Evolutionary conservation across 2,888 invertebrate species (phyloP), one percentile per base, ranked within the genome.

Genomic region (Habroteleia sp.): DNA sequence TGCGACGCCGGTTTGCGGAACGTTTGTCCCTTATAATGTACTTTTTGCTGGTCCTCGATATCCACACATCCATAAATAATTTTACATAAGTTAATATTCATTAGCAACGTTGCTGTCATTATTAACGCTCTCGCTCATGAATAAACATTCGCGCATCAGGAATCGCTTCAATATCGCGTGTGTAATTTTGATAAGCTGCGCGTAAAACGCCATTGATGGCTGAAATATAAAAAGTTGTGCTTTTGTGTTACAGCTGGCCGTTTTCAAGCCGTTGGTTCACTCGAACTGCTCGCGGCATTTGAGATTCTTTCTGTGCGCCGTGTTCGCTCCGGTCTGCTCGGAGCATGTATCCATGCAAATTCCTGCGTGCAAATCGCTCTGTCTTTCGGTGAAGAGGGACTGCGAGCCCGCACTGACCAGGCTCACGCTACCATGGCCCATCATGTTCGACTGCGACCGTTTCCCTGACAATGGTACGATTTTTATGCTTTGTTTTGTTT

Each of bases 251-350:
- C 92, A 95, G 95, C 91, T 95, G 87, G 89, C 91, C 73, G 90
- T 92, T 73, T 93, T 94, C 88, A 90, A 93, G 83, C 93, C 93
- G 0, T 90, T 96, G 71, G 91, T 96, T 56, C 92, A 94, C 79
- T 93, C 93, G 83, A 93, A 94, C 50, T 97, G 97, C 86, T 96
- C 96, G 2, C 90, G 92, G 63, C 94, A 95, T 84, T 92, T 96
- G 33, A 92, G 94, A 79, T 95, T 97, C 89, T 94, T 97, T 85
- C 92, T 97, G 73, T 97, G 97, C 90, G 95, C 96, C 8, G 94
- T 97, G 52, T 95, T 95, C 89, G 95, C 95, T 5, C 97, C 97
- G 27, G 94, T 97, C 88, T 97, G 97, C 89, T 95, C 96, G 20
- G 94, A 95, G 84, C 94, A 96, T 88, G 94, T 95, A 76, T 93